Base-by-base conservation (phyloP, 2,888 invertebrate species). In the Cepaea hortensis region DNA sequence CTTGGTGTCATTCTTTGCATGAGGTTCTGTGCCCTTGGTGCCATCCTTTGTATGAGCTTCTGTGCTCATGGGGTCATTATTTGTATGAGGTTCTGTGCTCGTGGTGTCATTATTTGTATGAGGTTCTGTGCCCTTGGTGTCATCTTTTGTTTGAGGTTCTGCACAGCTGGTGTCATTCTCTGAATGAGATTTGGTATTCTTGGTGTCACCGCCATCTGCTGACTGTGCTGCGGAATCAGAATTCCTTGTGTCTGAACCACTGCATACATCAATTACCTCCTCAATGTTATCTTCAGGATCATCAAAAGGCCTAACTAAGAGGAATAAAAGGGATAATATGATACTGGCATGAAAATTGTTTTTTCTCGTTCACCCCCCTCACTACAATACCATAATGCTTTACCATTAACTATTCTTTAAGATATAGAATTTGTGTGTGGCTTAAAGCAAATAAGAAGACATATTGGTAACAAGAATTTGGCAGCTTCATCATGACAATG, bases 211-310 rank as follows among this genome's bases (percentile, higher is more conserved):
- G 13, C 0, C 62, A 35, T 79, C 79, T 62, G 79, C 35, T 35
- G 79, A 62, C 18, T 13, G 79, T 62, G 1, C 4, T 13, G n/a
- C 18, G 2, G 62, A 62, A 35, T 15, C 46, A 79, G 35, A 9
- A 15, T 62, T 79, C 23, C 62, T 62, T 62, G 4, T 35, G 7
- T 62, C 62, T 6, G 61, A 35, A 35, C 15, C 5, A 62, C 15
- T n/a, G 18, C 62, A 79, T 35, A 79, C 79, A 62, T 79, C 79
- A 79, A 79, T 62, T 46, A 5, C 23, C 55, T 79, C 62, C 18
- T 79, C 79, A 0, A 15, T 23, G 61, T 15, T 7, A 1, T 35
- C 23, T 23, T 13, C 79, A 46, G 35, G 13, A 77, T 61, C 61
- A 35, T 62, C 79, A 62, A 23, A 62, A 13, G 13, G 79, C 9